Conservation (phyloP, 2,113 vertebrate species). For the Cathartes aura region DNA sequence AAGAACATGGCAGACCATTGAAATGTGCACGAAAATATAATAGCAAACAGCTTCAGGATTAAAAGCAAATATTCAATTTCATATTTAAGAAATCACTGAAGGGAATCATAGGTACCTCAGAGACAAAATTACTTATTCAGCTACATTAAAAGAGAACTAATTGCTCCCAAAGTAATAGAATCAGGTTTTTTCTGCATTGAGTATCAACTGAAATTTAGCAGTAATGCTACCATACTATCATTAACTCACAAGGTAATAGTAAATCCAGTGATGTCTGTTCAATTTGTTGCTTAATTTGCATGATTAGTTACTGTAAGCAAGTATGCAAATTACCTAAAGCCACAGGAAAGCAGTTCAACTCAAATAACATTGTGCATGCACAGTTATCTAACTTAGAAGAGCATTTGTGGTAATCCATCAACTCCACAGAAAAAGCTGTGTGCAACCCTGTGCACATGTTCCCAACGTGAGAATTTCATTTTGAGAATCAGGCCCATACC, state of each 20-base stretch:
- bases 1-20: background rate
- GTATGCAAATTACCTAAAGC: background rate
- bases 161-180: background rate
- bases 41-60: background rate
- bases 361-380: background rate
- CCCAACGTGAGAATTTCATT: rapidly evolving
- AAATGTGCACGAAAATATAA: background rate
- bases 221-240: background rate
- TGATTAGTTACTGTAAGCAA: background rate
- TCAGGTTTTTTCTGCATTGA: background rate
- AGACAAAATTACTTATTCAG: slow-evolving; percentile 12
- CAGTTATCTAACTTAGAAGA: background rate
- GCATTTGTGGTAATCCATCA: background rate
- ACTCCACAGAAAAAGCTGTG: background rate
- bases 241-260: background rate
- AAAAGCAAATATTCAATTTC: slow-evolving; percentile 18
- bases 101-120: background rate
- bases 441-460: rapidly evolving
- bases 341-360: background rate
- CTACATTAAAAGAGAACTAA: slow-evolving; percentile 1
- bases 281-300: background rate
- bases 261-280: background rate
- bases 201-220: background rate
- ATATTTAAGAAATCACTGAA: slow-evolving; percentile 14
- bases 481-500: background rate